Evolutionary conservation across 1,140 invertebrate species (phyloP).

Genomic region (Leptopilina clavipes): DNA sequence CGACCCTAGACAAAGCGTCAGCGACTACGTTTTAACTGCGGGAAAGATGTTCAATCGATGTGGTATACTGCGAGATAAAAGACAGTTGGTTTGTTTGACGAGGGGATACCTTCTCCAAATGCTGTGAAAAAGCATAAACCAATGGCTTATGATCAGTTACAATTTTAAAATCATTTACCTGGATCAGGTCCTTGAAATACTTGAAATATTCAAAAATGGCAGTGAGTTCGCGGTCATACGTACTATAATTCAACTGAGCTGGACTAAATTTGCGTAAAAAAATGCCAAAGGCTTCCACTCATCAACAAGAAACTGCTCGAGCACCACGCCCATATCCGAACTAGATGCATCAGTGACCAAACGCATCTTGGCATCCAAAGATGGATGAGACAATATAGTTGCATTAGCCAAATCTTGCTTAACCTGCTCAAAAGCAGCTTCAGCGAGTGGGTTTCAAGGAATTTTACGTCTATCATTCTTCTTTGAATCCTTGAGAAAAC

Average conservation of each 20-base stretch:
- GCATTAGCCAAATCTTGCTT: background rate
- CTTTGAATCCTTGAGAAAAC: background rate
- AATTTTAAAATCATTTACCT: background rate
- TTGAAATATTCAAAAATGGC: background rate
- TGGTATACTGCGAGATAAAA: too few species aligned
- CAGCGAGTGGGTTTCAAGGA: background rate
- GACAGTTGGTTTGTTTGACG: too few species aligned
- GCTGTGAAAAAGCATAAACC: background rate
- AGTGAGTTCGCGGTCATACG: background rate
- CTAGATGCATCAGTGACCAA: background rate
- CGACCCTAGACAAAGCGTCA: too few species aligned
- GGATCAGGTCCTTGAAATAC: background rate
- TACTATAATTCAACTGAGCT: background rate
- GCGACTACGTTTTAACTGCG: too few species aligned
- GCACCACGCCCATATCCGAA: background rate
- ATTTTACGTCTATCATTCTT: slow-evolving; percentile 22
- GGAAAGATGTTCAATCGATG: too few species aligned
- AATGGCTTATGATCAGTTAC: background rate
- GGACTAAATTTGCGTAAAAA: too few species aligned
- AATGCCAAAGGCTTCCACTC: too few species aligned
- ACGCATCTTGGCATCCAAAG: background rate
- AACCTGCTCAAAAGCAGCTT: background rate
- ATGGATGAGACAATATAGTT: background rate
- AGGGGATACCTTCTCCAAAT: too few species aligned
- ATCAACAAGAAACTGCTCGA: background rate